Evolutionary conservation across 2,888 invertebrate genomes (phyloP), one percentile per base, ranked within the genome.

Genomic region (Dynastes hyllus): DNA sequence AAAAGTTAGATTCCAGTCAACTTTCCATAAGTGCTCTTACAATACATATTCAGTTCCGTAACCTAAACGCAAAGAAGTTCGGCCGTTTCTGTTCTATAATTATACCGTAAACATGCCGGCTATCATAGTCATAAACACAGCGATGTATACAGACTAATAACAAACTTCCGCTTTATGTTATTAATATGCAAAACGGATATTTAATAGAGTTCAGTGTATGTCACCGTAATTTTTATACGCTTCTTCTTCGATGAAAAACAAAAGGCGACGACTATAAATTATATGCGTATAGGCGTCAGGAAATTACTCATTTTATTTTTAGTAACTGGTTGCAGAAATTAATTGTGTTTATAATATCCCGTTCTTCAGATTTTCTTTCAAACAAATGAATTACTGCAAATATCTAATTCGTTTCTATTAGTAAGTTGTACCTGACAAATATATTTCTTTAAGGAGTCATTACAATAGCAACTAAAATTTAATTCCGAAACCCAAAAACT

Each of bases 101-200:
- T 73, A 73, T 16, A 53, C 55, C 22, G 37, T 37, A 66, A 66
- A 66, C 45, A 16, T 8, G 40, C 11, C 37, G 37, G 71, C 6
- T 71, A 32, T 32, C 37, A 71, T n/a, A 37, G 22, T 16, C 53
- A 11, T 16, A 53, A 58, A 73, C 69, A 51, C 27, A 66, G 51
- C 51, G 13, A 11, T 32, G 63, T 63, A 73, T 40, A 22, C 40
- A 37, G 71, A 61, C 73, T 73, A 73, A 73, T 73, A 73, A 61
- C 40, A 2, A 4, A 40, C 58, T 73, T 73, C 73, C 73, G 29
- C 22, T 73, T 13, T 3, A 1, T 29, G 73, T 45, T 73, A 73
- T 61, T 73, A 73, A 73, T 61, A 73, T 73, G 73, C 73, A 73
- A 73, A 73, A 58, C 73, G 73, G 73, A 73, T 61, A 58, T 55